A percentile compares a stretch with the other conserved stretches of the same genome.
Evolutionary conservation across 2,888 invertebrate species (phyloP).

Genomic region (Lasius platythorax): DNA sequence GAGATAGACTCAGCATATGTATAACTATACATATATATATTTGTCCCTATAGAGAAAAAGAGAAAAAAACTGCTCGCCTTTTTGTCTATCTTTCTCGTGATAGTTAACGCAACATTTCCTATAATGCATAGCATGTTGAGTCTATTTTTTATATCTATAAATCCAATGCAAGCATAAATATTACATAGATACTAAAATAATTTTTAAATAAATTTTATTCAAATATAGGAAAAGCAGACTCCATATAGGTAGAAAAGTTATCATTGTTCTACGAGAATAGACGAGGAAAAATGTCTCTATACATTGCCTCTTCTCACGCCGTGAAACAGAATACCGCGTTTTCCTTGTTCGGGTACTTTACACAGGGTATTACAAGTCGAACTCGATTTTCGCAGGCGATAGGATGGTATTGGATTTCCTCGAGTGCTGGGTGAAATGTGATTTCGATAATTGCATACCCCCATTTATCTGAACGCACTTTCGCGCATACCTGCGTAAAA

Average conservation of each 20-base stretch:
- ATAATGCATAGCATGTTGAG: too few species aligned
- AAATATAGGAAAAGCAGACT: too few species aligned
- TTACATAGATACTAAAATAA: too few species aligned
- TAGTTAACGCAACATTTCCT: too few species aligned
- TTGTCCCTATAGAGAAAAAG: too few species aligned
- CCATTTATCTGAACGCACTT: constrained; percentile 10
- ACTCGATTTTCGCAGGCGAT: constrained; percentile 48
- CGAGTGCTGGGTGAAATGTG: constrained; percentile 34
- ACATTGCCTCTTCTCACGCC: constrained; percentile 64
- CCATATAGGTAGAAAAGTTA: too few species aligned
- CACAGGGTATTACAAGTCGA: background rate
- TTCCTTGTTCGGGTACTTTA: constrained; percentile 47
- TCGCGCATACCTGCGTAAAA: background rate
- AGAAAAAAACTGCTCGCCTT: too few species aligned
- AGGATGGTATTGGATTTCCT: constrained; percentile 62
- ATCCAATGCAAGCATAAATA: too few species aligned
- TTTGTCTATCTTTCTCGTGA: too few species aligned
- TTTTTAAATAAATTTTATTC: too few species aligned
- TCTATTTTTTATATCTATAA: too few species aligned
- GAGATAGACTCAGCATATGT: background rate
- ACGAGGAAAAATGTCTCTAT: constrained; percentile 15
- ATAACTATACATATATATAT: too few species aligned
- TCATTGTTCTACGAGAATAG: background rate
- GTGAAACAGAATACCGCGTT: constrained; percentile 71
- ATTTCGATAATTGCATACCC: constrained; percentile 65